Conservation (phyloP, 2,113 vertebrate species). For the Edolisoma coerulescens region DNA sequence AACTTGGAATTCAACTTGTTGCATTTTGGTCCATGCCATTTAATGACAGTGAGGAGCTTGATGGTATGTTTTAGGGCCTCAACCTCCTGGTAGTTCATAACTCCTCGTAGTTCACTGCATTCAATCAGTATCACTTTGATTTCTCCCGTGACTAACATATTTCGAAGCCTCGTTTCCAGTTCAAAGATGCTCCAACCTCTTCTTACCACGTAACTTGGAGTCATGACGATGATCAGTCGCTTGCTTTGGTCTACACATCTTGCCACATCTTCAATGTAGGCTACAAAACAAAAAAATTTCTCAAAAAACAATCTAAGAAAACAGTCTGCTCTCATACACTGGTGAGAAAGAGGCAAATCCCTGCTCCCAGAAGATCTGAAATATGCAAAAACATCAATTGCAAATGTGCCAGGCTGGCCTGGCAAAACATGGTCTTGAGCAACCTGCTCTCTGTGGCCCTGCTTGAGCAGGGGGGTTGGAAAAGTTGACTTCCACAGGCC, state of each 20-base stretch:
- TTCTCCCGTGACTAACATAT: conserved; percentile 94
- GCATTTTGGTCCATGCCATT: conserved; percentile 95
- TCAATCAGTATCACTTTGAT: conserved; percentile 99
- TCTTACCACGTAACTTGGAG: conserved; percentile 95
- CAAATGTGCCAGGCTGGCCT: neutral
- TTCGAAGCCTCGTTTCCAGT: conserved; percentile 96
- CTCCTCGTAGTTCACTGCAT: conserved; percentile 93
- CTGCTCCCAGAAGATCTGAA: neutral
- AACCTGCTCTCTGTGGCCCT: neutral
- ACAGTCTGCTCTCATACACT: neutral
- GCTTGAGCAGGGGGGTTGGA: neutral
- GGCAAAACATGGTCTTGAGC: neutral
- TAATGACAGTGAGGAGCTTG: conserved; percentile 96
- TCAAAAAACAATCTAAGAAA: conserved; percentile 23
- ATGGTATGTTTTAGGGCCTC: conserved; percentile 98
- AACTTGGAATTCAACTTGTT: conserved; percentile 98
- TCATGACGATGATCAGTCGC: conserved; percentile 97
- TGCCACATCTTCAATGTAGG: conserved; percentile 97
- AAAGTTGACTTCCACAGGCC: neutral
- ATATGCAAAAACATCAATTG: neutral
- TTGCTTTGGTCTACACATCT: conserved; percentile 99
- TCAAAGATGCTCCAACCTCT: conserved; percentile 99
- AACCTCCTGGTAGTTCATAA: conserved; percentile 99
- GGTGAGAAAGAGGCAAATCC: neutral
- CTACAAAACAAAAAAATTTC: conserved; percentile 72